These are phyloP conservation scores for Argyresthia goedartella DNA, from an alignment of 2,888 invertebrate species.

Conservation along the genomic window DNA sequence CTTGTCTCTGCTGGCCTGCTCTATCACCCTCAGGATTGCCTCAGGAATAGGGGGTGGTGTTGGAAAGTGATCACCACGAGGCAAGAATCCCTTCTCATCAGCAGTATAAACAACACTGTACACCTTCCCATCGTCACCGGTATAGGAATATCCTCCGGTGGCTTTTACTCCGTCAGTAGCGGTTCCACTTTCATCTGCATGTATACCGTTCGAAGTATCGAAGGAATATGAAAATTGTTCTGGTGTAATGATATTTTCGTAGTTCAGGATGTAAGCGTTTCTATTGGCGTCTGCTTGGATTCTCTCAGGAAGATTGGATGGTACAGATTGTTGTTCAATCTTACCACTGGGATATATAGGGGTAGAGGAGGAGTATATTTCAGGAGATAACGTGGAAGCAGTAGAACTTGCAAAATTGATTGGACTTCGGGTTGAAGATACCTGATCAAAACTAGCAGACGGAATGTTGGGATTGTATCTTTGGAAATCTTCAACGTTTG, in stretches of 20 bases:
- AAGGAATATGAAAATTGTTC: conserved; percentile 42
- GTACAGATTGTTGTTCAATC: background rate
- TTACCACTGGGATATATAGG: background rate
- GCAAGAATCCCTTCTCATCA: conserved; percentile 52
- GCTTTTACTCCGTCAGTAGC: conserved; percentile 41
- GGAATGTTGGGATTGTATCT: background rate
- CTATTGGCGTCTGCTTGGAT: conserved; percentile 35
- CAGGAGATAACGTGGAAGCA: background rate
- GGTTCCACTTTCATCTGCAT: conserved; percentile 44
- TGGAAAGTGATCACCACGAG: conserved; percentile 50
- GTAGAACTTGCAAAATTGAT: background rate
- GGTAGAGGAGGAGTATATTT: background rate
- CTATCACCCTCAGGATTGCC: conserved; percentile 42
- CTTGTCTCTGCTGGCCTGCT: conserved; percentile 35
- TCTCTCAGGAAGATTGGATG: conserved; percentile 18
- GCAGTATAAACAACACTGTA: conserved; percentile 45
- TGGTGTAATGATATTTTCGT: conserved; percentile 33
- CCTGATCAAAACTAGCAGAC: background rate
- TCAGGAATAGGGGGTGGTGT: conserved; percentile 52
- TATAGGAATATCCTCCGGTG: conserved; percentile 45
- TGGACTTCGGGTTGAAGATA: background rate
- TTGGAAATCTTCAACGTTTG: background rate
- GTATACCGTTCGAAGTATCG: conserved; percentile 54
- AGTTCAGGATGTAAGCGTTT: conserved; percentile 37
- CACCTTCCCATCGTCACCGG: conserved; percentile 49